Base-by-base conservation (phyloP, 2,888 invertebrate genomes). In the Philonicus albiceps region DNA sequence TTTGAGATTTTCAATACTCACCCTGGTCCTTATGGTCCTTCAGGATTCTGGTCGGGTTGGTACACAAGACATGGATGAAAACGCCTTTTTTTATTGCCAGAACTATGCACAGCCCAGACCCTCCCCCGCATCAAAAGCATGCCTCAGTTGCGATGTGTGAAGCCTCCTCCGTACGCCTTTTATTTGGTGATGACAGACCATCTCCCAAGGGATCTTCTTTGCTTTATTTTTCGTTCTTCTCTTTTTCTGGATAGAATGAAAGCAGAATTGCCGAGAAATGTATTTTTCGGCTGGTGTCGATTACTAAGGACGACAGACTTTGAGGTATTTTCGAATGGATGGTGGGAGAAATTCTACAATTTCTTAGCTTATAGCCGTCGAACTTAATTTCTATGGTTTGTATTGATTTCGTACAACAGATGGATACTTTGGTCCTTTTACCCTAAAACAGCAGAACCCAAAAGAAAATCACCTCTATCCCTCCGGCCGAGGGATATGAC, bases 1-100 rank as follows among this genome's bases (percentile, higher is more conserved):
- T 88, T 88, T 85, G 75, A 30, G 85, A 85, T 55, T 85, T 85
- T 85, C 53, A 85, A 84, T 84, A 43, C 84, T 73, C 84, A 40
- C 30, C 22, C 64, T 27, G 64, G 27, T 3, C 64, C 19, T 27
- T 22, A 27, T 64, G 64, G 73, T 84, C 84, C 84, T 84, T 72
- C 84, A 84, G 43, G 34, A 27, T 19, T 13, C 40, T 19, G 73
- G 37, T 16, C 16, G 22, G 64, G 64, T 64, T 27, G 11, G 64
- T 64, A 64, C 27, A 64, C 64, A 64, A 19, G 64, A 27, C 64
- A 27, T 64, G 27, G 22, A 64, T 64, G 27, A 64, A 53, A 64
- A 19, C 11, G 22, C 64, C 27, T 64, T 55, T 55, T 55, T 64
- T 64, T 64, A 64, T 64, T 64, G 64, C 64, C 64, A 64, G 22